Conservation (phyloP, 2,797 vertebrate species). For the Hirundo rustica region DNA sequence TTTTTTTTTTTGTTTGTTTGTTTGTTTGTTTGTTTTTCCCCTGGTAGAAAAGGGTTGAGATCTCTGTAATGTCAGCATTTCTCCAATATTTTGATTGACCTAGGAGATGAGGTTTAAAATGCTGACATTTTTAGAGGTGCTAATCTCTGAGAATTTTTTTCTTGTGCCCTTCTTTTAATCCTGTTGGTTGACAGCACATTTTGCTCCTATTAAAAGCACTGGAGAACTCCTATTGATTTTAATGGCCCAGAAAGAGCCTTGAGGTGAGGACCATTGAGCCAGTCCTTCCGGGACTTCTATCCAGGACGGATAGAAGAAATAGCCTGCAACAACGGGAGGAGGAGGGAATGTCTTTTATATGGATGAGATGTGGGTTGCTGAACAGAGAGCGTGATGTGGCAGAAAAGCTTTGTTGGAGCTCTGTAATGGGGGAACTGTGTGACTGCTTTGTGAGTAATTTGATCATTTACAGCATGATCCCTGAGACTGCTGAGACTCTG, state of each 20-base stretch:
- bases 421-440: not conserved
- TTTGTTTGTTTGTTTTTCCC: not conserved
- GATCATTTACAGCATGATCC: not conserved
- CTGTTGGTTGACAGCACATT: not conserved
- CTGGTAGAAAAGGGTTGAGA: not conserved
- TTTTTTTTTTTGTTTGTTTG: too few relatives aligned
- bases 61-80: not conserved
- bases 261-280: not conserved
- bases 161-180: not conserved
- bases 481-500: not conserved
- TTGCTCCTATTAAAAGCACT: not conserved
- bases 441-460: not conserved
- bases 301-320: not conserved
- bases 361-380: rapidly evolving
- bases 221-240: not conserved
- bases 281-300: not conserved
- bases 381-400: not conserved
- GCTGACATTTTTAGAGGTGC: slow-evolving; percentile 21
- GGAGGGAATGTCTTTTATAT: not conserved
- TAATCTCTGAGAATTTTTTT: slow-evolving; percentile 1
- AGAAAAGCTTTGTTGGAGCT: not conserved
- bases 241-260: not conserved
- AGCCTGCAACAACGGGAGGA: not conserved
- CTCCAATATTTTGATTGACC: rapidly evolving
- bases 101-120: not conserved